Conservation (phyloP, 2,888 invertebrate genomes). For the Drosophila robusta region DNA sequence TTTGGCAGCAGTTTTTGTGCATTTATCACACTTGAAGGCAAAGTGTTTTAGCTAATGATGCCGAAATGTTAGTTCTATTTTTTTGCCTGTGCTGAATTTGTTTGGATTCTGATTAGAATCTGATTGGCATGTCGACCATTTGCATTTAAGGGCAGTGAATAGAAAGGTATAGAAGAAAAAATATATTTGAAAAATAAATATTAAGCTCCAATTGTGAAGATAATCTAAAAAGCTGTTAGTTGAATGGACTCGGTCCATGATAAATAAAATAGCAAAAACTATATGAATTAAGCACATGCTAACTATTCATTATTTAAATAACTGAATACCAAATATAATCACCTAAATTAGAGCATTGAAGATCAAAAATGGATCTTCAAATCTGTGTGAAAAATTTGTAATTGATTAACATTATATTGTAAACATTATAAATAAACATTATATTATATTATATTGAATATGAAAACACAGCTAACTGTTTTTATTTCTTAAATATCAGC, state of each 20-base stretch:
- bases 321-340: not conserved
- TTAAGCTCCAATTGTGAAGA: not conserved
- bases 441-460: no score
- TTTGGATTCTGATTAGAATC: slow-evolving; percentile 21
- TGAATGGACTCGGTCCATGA: no score
- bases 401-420: no score
- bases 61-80: slow-evolving; percentile 18
- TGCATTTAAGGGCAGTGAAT: not conserved
- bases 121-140: slow-evolving; percentile 5
- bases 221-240: no score
- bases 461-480: no score
- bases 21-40: slow-evolving; percentile 74
- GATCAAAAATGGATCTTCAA: no score
- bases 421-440: no score
- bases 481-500: no score
- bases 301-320: not conserved
- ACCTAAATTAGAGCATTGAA: no score
- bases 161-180: no score
- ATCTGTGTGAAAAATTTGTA: no score
- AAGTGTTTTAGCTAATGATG: slow-evolving; percentile 71
- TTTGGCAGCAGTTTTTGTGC: slow-evolving; percentile 65
- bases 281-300: no score
- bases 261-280: not conserved
- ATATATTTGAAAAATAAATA: not conserved
- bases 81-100: slow-evolving; percentile 14